These are phyloP conservation scores for Tyto alba DNA, from an alignment of 2,113 vertebrate species.

Conservation along the genomic window DNA sequence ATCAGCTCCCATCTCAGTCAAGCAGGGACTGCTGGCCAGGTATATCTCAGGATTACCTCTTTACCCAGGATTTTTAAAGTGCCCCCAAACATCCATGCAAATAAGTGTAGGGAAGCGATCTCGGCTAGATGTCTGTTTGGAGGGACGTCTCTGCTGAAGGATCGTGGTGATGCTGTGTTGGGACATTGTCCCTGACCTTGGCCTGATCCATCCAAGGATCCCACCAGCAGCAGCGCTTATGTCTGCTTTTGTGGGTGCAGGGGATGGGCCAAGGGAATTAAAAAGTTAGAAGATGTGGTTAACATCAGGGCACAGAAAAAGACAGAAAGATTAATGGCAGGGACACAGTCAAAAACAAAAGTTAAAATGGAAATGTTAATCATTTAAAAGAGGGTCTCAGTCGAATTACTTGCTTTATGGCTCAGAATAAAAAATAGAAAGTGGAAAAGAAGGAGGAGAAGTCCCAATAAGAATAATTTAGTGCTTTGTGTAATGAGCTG, in stretches of 20 bases:
- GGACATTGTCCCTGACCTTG: background rate
- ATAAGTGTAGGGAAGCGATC: background rate
- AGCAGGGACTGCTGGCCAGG: background rate
- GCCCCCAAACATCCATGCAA: background rate
- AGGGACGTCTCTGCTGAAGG: background rate
- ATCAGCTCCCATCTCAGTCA: background rate
- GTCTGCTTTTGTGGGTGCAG: background rate
- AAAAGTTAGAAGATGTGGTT: constrained; percentile 12
- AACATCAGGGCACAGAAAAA: constrained; percentile 8
- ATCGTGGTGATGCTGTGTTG: background rate
- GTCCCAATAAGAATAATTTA: constrained; percentile 66
- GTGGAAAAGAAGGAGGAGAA: constrained; percentile 33
- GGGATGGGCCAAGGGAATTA: background rate
- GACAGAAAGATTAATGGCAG: constrained; percentile 60
- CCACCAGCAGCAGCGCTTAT: background rate
- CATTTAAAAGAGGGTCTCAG: constrained; percentile 54
- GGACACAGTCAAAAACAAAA: constrained; percentile 62
- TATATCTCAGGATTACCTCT: background rate
- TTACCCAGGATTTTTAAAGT: background rate
- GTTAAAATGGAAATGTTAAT: constrained; percentile 71
- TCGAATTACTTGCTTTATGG: constrained; percentile 47
- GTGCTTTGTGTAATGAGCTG: constrained; percentile 60
- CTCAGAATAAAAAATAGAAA: constrained; percentile 60
- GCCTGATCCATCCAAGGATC: background rate
- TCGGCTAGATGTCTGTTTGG: background rate